Evolutionary conservation across 2,888 invertebrate genomes (phyloP).

Genomic region (Tillus elongatus): DNA sequence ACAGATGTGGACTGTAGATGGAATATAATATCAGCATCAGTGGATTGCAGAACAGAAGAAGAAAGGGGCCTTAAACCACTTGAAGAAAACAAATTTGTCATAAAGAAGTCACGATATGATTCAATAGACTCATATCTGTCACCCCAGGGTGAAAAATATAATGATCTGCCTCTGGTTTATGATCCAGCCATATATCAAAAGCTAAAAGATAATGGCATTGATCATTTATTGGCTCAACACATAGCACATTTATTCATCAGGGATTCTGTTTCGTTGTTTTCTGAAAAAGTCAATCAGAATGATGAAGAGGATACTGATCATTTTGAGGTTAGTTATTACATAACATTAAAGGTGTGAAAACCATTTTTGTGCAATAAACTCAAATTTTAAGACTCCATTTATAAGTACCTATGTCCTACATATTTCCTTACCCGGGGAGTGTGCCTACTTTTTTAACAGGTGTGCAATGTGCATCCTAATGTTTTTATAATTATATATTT

Average conservation of each 20-base stretch:
- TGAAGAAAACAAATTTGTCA: constrained; percentile 66
- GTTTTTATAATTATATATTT: too few species aligned
- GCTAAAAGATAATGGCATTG: constrained; percentile 80
- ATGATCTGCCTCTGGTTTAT: constrained; percentile 85
- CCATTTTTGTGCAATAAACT: too few species aligned
- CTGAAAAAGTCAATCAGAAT: constrained; percentile 90
- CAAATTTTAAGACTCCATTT: too few species aligned
- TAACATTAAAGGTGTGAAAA: too few species aligned
- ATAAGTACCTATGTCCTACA: too few species aligned
- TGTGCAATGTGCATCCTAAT: too few species aligned
- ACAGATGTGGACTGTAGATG: constrained; percentile 97
- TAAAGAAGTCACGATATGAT: constrained; percentile 93
- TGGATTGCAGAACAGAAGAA: constrained; percentile 89
- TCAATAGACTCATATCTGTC: constrained; percentile 96
- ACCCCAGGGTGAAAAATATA: constrained; percentile 80
- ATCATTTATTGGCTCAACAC: constrained; percentile 87
- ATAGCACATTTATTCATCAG: constrained; percentile 97
- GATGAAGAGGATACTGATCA: constrained; percentile 93
- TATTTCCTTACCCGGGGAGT: too few species aligned
- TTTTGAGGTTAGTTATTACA: constrained; percentile 68
- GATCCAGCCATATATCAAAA: constrained; percentile 76
- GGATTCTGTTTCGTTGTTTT: constrained; percentile 90
- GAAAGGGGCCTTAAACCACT: constrained; percentile 76
- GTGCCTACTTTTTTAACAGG: too few species aligned
- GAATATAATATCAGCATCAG: constrained; percentile 93